These are phyloP conservation scores for Drosophila anomalata DNA, from an alignment of 2,888 invertebrate species.

Conservation along the genomic window DNA sequence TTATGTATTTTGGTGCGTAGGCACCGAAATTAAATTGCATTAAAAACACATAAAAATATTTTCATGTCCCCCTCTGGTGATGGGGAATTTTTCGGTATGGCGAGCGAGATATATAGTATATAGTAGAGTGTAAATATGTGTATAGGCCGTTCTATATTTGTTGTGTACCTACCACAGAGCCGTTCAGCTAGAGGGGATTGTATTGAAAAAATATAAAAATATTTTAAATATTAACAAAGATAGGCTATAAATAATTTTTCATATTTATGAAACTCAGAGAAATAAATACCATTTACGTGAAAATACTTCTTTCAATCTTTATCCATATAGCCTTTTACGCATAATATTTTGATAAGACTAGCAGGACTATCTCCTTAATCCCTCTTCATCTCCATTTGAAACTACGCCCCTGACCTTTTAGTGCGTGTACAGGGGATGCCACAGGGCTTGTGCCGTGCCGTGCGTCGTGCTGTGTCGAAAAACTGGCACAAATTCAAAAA, in stretches of 20 bases:
- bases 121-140: slow-evolving; percentile 23
- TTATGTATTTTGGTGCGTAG: slow-evolving; percentile 20
- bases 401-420: slow-evolving; percentile 27
- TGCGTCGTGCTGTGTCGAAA: slow-evolving; percentile 37
- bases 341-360: neutral
- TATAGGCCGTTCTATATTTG: slow-evolving; percentile 33
- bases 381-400: neutral
- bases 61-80: slow-evolving; percentile 39
- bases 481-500: slow-evolving; percentile 79
- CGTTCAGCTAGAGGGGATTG: neutral
- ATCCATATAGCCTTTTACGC: neutral
- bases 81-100: slow-evolving; percentile 52
- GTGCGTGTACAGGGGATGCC: slow-evolving; percentile 14
- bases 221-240: neutral
- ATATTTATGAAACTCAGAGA: neutral
- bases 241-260: neutral
- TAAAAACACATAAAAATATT: slow-evolving; percentile 76
- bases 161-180: slow-evolving; percentile 34
- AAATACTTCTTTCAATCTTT: neutral
- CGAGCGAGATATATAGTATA: slow-evolving; percentile 24
- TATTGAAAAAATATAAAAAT: neutral
- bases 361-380: neutral
- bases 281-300: neutral
- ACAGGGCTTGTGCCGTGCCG: slow-evolving; percentile 25
- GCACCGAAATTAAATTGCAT: slow-evolving; percentile 64